These are phyloP conservation scores for Lepidothrix coronata DNA, from an alignment of 2,113 vertebrate species.

Conservation along the genomic window DNA sequence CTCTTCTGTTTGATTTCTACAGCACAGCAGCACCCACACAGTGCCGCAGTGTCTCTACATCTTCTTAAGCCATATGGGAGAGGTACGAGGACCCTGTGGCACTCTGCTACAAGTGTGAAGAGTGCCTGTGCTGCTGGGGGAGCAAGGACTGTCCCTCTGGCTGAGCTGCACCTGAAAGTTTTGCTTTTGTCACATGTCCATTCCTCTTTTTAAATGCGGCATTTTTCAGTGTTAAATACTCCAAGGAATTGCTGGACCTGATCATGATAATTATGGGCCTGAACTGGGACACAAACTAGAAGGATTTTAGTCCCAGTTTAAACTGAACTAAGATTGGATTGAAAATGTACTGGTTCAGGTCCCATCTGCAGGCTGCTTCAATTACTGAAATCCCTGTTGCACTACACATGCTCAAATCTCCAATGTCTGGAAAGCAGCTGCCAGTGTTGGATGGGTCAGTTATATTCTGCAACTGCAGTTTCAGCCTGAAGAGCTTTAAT, in stretches of 20 bases:
- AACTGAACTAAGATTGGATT: background rate
- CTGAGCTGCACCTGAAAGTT: background rate
- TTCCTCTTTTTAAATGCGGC: background rate
- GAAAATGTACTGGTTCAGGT: background rate
- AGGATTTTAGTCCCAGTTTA: background rate
- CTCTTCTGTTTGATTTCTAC: background rate
- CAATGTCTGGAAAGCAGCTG: background rate
- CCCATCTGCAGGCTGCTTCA: background rate
- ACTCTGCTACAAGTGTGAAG: background rate
- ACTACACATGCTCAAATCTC: background rate
- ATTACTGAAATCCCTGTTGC: slow-evolving; percentile 20
- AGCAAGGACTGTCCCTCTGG: background rate
- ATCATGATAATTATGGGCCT: background rate
- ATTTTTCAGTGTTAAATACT: background rate
- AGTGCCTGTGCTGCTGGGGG: background rate
- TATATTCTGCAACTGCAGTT: background rate
- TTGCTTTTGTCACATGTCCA: background rate
- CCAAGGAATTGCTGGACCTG: background rate
- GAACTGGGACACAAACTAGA: background rate
- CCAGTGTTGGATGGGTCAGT: background rate
- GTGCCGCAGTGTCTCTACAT: accelerated
- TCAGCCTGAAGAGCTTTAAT: slow-evolving; percentile 16
- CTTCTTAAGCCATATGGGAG: background rate
- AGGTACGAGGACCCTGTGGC: background rate
- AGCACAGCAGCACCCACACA: background rate